These are phyloP conservation scores for Phylloscopus trochiloides DNA, from an alignment of 2,113 vertebrate species.

Conservation along the genomic window DNA sequence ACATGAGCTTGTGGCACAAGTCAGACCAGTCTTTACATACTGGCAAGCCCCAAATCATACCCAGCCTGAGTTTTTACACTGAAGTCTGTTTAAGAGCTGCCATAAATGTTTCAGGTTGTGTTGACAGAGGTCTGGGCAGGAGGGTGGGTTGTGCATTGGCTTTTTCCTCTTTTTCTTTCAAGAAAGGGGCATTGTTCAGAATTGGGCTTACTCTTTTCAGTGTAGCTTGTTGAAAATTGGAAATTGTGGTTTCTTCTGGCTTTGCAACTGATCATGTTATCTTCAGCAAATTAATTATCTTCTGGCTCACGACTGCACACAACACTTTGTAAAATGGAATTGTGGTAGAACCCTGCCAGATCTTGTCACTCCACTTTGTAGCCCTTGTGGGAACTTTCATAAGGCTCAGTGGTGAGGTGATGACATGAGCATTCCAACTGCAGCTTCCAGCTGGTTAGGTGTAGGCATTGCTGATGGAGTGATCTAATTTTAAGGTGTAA, in stretches of 20 bases:
- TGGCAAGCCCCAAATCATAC: not conserved
- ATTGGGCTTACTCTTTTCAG: not conserved
- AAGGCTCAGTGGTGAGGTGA: not conserved
- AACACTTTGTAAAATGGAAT: not conserved
- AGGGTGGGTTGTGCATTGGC: not conserved
- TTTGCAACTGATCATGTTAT: not conserved
- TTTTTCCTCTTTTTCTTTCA: not conserved
- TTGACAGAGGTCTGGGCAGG: not conserved
- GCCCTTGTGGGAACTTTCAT: not conserved
- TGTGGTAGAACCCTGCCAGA: not conserved
- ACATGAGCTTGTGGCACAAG: not conserved
- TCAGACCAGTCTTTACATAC: conserved; percentile 6
- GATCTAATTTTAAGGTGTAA: not conserved
- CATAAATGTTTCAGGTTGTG: not conserved
- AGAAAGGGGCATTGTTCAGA: not conserved
- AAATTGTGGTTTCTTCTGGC: not conserved
- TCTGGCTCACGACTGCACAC: not conserved
- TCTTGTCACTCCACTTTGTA: not conserved
- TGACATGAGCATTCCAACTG: not conserved
- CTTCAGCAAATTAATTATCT: conserved; percentile 42
- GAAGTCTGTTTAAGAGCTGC: not conserved
- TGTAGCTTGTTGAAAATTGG: not conserved
- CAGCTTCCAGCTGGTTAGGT: not conserved
- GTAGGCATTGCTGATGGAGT: not conserved
- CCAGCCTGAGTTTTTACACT: not conserved